Percentiles rank a stretch among this genome's conserved stretches.
Evolutionary conservation across 2,113 vertebrate genomes (phyloP).

Genomic region (Perccottus glenii): DNA sequence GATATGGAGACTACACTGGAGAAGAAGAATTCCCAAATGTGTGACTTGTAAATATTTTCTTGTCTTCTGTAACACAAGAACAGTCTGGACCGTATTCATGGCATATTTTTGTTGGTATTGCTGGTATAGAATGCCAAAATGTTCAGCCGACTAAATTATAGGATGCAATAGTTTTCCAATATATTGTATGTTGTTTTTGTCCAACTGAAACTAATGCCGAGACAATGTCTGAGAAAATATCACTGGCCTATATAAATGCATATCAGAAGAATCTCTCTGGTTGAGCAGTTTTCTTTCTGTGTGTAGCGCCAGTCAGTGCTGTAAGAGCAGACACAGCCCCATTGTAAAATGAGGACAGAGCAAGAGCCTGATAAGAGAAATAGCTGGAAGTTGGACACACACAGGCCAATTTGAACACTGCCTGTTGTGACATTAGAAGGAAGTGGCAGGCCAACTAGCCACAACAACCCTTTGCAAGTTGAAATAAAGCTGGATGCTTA

Average conservation of each 20-base stretch:
- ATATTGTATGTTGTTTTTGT: too few relatives aligned
- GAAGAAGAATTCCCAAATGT: slow-evolving; percentile 37
- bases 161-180: too few relatives aligned
- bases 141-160: background rate
- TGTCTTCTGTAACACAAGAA: slow-evolving; percentile 30
- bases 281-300: slow-evolving; percentile 35
- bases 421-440: slow-evolving; percentile 66
- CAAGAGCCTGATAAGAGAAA: slow-evolving; percentile 60
- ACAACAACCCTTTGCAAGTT: slow-evolving; percentile 53
- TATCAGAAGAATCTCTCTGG: slow-evolving; percentile 16
- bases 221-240: slow-evolving; percentile 12
- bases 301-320: slow-evolving; percentile 20
- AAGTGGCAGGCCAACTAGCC: slow-evolving; percentile 61
- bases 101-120: background rate
- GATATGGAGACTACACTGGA: slow-evolving; percentile 20
- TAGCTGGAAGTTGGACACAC: slow-evolving; percentile 11
- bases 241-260: background rate
- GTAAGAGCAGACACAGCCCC: slow-evolving; percentile 24
- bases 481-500: slow-evolving; percentile 57
- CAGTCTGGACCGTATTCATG: background rate
- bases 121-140: too few relatives aligned
- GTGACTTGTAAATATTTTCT: slow-evolving; percentile 46
- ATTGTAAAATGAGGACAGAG: slow-evolving; percentile 62
- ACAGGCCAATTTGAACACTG: slow-evolving; percentile 45
- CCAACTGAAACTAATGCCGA: background rate